Conservation (phyloP, 2,113 vertebrate genomes). For the Lycaon pictus region DNA sequence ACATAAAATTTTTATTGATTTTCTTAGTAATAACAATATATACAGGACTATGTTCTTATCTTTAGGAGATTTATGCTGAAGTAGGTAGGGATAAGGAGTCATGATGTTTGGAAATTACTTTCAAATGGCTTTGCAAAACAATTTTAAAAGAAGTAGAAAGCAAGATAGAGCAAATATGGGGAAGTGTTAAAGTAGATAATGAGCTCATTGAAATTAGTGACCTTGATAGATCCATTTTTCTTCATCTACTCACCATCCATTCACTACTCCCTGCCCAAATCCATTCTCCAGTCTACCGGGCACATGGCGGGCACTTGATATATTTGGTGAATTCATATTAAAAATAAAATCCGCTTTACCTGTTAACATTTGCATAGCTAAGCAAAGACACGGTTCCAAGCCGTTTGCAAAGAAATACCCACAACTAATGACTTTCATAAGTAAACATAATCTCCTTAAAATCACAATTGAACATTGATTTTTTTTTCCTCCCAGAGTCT, state of each 20-base stretch:
- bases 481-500: background rate
- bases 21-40: background rate
- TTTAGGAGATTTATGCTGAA: background rate
- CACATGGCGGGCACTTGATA: background rate
- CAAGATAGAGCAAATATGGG: background rate
- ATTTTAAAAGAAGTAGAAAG: background rate
- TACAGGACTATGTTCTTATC: background rate
- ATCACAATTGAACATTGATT: background rate
- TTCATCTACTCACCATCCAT: background rate
- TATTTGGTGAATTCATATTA: conserved; percentile 4
- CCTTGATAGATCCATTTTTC: background rate
- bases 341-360: conserved; percentile 11
- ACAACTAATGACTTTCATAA: background rate
- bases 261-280: background rate
- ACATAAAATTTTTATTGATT: background rate
- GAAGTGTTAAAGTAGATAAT: background rate
- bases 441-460: background rate
- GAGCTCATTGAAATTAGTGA: background rate
- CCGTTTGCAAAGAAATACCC: background rate
- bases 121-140: background rate
- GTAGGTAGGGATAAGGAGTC: background rate
- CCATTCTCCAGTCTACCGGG: background rate
- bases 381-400: background rate
- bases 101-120: background rate
- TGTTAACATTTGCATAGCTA: conserved; percentile 17